Base-by-base conservation (phyloP, 2,797 vertebrate species). In the Anguilla anguilla region DNA sequence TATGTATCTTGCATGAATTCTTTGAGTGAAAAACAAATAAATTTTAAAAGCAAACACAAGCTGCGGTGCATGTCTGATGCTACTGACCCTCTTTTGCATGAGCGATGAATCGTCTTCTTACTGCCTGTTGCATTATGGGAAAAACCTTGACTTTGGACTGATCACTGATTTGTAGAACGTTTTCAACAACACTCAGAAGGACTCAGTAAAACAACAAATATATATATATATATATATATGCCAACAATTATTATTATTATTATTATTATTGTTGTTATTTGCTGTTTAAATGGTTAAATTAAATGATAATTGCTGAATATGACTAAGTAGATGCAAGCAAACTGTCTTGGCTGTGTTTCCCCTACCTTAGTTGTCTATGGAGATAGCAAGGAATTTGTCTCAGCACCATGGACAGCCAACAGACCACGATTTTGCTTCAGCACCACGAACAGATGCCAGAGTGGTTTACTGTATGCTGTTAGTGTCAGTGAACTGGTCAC, bases 381-480 rank as follows among this genome's bases (percentile, higher is more conserved):
- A 15, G 31, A 31, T 67, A 28, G 64, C 69, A 17, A 77, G 89
- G 39, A 81, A 86, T 91, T 90, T 93, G 92, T 95, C 95, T 94
- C 92, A 95, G 93, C 89, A 94, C 93, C 92, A 57, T 88, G 92
- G 93, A 93, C 93, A 94, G 92, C 92, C 86, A 89, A n/a, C 61
- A 25, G 22, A 28, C n/a, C 6, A 0, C 1, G 13, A 15, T 7
- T 35, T n/a, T 74, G 69, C n/a, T 74, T 74, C 69, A 74, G 69
- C 28, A 74, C 28, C 69, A 74, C 28, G 31, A 28, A 13, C 28
- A 67, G 64, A 67, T 67, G 64, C 64, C 64, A 28, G 13, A 1
- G 3, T 39, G 31, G 1, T 39, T 35, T 39, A 17, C 13, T 39
- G 39, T 39, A 39, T 39, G 39, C 39, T n/a, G 6, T 31, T 25